Evolutionary conservation across 2,113 vertebrate species (phyloP), one percentile per base, ranked within the genome.

Genomic region (Elaphurus davidianus): DNA sequence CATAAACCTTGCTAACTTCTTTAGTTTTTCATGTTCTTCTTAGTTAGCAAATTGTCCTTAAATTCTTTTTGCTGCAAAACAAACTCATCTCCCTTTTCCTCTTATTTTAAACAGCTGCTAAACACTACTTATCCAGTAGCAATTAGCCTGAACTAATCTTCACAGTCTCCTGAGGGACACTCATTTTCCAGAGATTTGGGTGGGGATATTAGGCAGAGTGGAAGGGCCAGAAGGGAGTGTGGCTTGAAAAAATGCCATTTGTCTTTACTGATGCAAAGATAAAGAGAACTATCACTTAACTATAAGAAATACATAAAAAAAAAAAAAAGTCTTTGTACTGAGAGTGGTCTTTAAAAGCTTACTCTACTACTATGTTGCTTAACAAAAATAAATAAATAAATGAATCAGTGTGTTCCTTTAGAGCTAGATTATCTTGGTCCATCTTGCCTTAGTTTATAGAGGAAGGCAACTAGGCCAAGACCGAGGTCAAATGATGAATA

Each of bases 91-190:
- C 30, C 60, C 8, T 50, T 47, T 83, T 60, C 82, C 52, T 45
- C 93, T 84, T 79, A 59, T 76, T 95, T 97, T 76, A 94, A 98
- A 97, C 94, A 97, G 94, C 94, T 97, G 97, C 94, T 95, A 83
- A 91, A 91, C 36, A 64, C 91, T 93, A 86, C 50, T 92, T 97
- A 91, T 62, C 85, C 55, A 82, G 55, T 67, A 87, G 96, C 96
- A 93, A 97, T 98, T 97, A 97, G 94, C 93, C 91, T 94, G 97
- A 95, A 96, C 96, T 96, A 96, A 97, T 97, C 91, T 94, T 82
- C 64, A n/a, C 59, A 85, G 89, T 96, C 93, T 97, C 96, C 60
- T 10, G 88, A 95, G 96, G 95, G 45, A 54, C n/a, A 33, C 74
- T 96, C 43, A 67, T 95, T 97, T 97, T 86, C 64, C 50, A 78